Percentiles rank a stretch among this genome's conserved stretches.
Conservation (phyloP, 37 sponge, comb jelly and placozoan species). For the Mnemiopsis leidyi region DNA sequence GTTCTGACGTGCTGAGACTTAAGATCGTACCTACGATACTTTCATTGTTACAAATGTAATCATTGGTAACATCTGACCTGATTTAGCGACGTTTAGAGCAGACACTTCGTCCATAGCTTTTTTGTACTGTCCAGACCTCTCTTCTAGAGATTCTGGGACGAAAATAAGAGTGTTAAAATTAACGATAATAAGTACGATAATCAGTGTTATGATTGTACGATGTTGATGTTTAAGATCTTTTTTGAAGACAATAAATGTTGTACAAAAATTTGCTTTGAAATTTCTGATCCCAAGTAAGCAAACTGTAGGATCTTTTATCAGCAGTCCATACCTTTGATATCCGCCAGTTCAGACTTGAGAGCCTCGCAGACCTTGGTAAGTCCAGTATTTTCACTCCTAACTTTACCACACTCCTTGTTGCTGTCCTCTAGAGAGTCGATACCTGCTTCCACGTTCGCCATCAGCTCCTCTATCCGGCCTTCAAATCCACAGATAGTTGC, state of each 20-base stretch:
- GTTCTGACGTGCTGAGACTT: no score
- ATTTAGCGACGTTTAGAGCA: background rate
- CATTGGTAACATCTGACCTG: no score
- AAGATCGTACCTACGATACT: no score
- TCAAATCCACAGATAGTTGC: slow-evolving; percentile 59
- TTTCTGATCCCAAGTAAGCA: no score
- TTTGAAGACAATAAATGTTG: no score
- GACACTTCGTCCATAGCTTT: slow-evolving; percentile 48
- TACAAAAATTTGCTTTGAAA: no score
- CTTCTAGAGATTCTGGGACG: slow-evolving; percentile 6
- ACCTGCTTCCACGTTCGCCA: slow-evolving; percentile 48
- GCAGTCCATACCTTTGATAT: background rate
- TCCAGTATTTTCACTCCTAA: background rate
- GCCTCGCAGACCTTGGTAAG: slow-evolving; percentile 40
- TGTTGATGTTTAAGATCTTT: no score
- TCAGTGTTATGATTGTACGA: no score
- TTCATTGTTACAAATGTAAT: no score
- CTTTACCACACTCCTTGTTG: slow-evolving; percentile 6
- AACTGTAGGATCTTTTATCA: no score
- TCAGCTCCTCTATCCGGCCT: slow-evolving; percentile 57
- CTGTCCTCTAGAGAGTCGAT: slow-evolving; percentile 37
- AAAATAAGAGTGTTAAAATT: no score
- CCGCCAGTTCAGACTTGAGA: background rate
- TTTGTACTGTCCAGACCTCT: slow-evolving; percentile 6
- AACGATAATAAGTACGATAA: no score